Base-by-base conservation (phyloP, 2,888 invertebrate species). In the Leucania comma region DNA sequence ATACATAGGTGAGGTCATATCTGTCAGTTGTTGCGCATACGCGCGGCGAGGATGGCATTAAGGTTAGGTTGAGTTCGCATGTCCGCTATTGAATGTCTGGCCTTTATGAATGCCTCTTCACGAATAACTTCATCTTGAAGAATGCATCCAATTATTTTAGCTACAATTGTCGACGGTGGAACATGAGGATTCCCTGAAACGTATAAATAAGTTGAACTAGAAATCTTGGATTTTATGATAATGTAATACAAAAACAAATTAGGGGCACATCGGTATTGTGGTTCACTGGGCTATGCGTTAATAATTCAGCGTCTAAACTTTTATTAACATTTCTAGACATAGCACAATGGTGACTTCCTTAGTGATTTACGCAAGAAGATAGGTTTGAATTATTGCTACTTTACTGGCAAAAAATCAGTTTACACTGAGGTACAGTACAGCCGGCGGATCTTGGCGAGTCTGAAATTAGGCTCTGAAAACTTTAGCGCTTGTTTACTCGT, bases 131-230 rank as follows among this genome's bases (percentile, higher is more conserved):
- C 97, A 86, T 96, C 96, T 82, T 96, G 96, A 78, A 97, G 94
- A 80, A 97, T 97, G 71, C 97, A 96, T 83, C 98, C 97, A 97
- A 98, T 97, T 86, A 98, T 98, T 92, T 98, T 98, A 92, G 97
- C 97, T 91, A 98, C 98, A 95, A 98, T 98, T 92, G 97, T 97
- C 88, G 98, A 98, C 75, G 98, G 98, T 92, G 97, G 97, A 96
- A 97, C 96, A 96, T 97, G 97, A 75, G 97, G 97, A 94, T 97
- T 97, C 92, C 97, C 98, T 97, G 93, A 54, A 93, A 60, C 26
- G 56, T 42, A 79, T 29, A 78, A 64, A 64, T 35, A 78, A 63
- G 61, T 29, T 62, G 61, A 65, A 50, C 57, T 79, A 68, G 56
- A 72, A 62, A 66, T 68, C 20, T 53, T 24, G 14, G 8, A 57